Evolutionary conservation across 2,888 invertebrate genomes (phyloP).

Genomic region (Nematopogon swammerdamellus): DNA sequence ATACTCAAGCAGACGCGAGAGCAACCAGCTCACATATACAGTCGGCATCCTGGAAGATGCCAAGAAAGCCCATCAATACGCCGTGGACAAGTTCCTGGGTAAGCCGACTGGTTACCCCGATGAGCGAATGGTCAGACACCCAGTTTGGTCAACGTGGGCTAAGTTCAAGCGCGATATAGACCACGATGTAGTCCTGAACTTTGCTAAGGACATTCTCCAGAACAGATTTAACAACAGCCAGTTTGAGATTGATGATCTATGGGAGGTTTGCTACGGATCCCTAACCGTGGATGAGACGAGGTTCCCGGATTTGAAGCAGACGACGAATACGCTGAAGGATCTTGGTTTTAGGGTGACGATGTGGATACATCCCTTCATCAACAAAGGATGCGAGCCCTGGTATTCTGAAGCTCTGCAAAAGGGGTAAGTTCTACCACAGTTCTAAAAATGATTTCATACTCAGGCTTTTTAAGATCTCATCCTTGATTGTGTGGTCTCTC

Average conservation of each 20-base stretch:
- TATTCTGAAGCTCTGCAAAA: conserved; percentile 37
- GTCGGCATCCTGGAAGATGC: conserved; percentile 60
- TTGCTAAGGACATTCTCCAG: conserved; percentile 45
- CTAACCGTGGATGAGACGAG: conserved; percentile 41
- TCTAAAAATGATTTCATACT: too few relatives aligned
- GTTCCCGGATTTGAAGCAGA: conserved; percentile 53
- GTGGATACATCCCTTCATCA: conserved; percentile 65
- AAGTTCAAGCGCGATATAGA: conserved; percentile 52
- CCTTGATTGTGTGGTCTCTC: too few relatives aligned
- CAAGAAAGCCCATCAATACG: conserved; percentile 57
- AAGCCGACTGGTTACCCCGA: conserved; percentile 58
- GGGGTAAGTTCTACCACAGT: conserved; percentile 29
- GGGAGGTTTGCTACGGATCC: conserved; percentile 64
- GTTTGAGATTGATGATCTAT: conserved; percentile 63
- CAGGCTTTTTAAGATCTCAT: too few relatives aligned
- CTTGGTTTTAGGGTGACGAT: conserved; percentile 57
- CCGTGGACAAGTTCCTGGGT: conserved; percentile 55
- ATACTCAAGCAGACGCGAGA: conserved; percentile 34
- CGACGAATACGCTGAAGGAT: conserved; percentile 32
- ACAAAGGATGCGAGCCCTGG: conserved; percentile 52
- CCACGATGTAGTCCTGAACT: conserved; percentile 42
- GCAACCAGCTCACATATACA: conserved; percentile 50
- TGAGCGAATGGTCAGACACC: conserved; percentile 50
- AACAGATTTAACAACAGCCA: conserved; percentile 52
- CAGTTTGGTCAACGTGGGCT: conserved; percentile 69